Base-by-base conservation (phyloP, 2,113 vertebrate genomes). In the Theristicus caerulescens region DNA sequence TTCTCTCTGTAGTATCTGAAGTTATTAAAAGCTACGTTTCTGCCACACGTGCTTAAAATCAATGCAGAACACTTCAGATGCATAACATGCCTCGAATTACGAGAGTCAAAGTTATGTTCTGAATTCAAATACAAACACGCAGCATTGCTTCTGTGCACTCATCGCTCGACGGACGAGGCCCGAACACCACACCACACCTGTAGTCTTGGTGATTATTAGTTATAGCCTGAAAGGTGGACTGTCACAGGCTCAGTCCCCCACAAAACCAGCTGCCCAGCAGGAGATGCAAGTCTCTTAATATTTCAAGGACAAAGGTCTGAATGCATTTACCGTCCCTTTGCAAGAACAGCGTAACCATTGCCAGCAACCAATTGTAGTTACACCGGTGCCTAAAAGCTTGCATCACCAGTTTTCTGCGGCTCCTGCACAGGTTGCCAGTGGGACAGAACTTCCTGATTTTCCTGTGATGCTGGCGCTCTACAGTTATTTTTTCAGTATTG, bases 341-440 rank as follows among this genome's bases (percentile, higher is more conserved):
- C 36, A 47, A 29, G 38, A 58, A 16, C 5, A 20, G 25, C 0
- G 1, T 36, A 55, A 32, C 47, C 25, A 10, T 2, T 16, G 29
- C 18, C 62, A 76, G 16, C n/a, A 57, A 20, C 16, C 40, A 10
- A 8, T 1, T 22, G 47, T 2, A 64, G 46, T 21, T 58, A 47
- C 16, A 54, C 22, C 21, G 26, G 9, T 1, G 9, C 3, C 1
- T 2, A 15, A 42, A 8, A 59, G 32, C 47, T 18, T 13, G 38
- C 21, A 36, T 3, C n/a, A 46, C 31, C 36, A 1, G 19, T 13
- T 54, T 15, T 10, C 70, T 16, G 32, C 2, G 0, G 77, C 64
- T 42, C 25, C 64, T 32, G 54, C 40, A 19, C 2, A 1, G 25
- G 18, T 14, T 27, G 1, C 47, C 10, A 0, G 19, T 1, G 32